Conservation (phyloP, 2,888 invertebrate genomes). For the Torymus texanus region DNA sequence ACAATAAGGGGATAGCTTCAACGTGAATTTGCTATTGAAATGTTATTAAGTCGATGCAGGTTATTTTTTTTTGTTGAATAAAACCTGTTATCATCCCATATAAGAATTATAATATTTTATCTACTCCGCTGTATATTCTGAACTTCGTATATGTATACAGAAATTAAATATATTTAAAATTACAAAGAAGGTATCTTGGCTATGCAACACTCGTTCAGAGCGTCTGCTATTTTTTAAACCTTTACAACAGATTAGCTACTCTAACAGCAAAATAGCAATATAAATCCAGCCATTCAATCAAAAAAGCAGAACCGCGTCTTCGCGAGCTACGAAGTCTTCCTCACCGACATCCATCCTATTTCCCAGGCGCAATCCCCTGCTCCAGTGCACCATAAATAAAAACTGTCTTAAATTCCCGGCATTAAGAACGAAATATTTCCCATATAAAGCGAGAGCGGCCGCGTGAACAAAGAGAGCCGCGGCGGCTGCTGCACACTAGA, state of each 20-base stretch:
- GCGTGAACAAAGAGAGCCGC: neutral
- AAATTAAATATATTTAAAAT: no score
- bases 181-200: no score
- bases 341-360: constrained; percentile 23
- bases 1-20: constrained; percentile 20
- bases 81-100: no score
- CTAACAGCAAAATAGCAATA: no score
- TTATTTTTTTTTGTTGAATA: no score
- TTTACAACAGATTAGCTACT: no score
- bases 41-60: constrained; percentile 8
- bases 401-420: constrained; percentile 11
- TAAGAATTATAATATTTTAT: no score
- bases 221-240: no score
- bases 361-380: neutral
- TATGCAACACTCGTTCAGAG: no score
- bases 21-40: constrained; percentile 1
- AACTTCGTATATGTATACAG: no score
- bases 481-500: neutral
- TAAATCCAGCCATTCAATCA: no score
- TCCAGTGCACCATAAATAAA: constrained; percentile 25
- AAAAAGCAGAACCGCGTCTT: neutral
- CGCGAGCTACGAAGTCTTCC: neutral
- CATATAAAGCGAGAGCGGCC: neutral
- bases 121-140: no score
- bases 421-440: constrained; percentile 13